A percentile compares a stretch with the other conserved stretches of the same genome.
Evolutionary conservation across 2,797 vertebrate genomes (phyloP).

Genomic region (Coracias cyanogaster): DNA sequence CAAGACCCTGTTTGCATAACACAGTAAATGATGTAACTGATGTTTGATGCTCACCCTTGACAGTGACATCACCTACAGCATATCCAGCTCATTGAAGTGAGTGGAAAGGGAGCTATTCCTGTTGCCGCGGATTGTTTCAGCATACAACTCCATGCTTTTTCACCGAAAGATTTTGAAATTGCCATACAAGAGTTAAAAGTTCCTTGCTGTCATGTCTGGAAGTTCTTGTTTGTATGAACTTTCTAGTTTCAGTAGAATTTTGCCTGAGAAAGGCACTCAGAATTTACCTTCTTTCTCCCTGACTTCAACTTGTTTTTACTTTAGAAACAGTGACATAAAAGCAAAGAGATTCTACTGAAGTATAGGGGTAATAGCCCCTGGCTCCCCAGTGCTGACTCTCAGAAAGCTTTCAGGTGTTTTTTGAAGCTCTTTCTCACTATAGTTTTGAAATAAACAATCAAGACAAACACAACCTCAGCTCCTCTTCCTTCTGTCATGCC

Average conservation of each 20-base stretch:
- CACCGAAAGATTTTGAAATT: background rate
- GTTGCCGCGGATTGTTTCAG: background rate
- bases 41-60: background rate
- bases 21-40: background rate
- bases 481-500: background rate
- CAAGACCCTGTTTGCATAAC: background rate
- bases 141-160: background rate
- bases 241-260: background rate
- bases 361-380: background rate
- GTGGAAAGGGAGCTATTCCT: background rate
- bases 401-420: background rate
- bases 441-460: conserved; percentile 40
- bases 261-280: background rate
- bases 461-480: background rate
- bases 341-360: background rate
- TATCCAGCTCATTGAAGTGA: background rate
- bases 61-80: background rate
- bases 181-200: background rate
- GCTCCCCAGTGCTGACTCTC: background rate
- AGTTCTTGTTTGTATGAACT: background rate
- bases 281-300: background rate
- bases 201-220: background rate
- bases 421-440: background rate
- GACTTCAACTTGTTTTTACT: background rate
- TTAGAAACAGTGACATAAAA: conserved; percentile 14